These are phyloP conservation scores for Stenchaetothrips biformis DNA, from an alignment of 2,888 invertebrate genomes.

Conservation along the genomic window DNA sequence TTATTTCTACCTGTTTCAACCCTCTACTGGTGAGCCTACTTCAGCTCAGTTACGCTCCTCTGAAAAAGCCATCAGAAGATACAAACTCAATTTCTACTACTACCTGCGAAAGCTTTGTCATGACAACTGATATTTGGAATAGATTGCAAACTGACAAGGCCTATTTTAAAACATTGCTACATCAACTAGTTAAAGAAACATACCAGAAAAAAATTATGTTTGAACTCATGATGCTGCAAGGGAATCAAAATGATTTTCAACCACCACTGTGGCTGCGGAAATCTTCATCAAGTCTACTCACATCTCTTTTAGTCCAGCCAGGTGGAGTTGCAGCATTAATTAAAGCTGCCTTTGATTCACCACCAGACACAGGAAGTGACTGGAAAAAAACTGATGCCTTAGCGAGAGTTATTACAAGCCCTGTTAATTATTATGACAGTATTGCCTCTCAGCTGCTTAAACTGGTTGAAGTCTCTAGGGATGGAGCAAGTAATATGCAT, in stretches of 20 bases:
- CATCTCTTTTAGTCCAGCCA: conserved; percentile 53
- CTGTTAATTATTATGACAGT: conserved; percentile 39
- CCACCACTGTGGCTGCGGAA: conserved; percentile 60
- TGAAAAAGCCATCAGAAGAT: conserved; percentile 54
- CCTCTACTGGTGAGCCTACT: conserved; percentile 62
- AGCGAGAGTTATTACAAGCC: conserved; percentile 57
- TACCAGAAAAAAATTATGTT: conserved; percentile 60
- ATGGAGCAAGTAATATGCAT: conserved; percentile 27
- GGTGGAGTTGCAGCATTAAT: conserved; percentile 63
- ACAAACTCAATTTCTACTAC: not conserved
- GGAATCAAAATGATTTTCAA: conserved; percentile 38
- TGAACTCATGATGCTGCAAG: conserved; percentile 63
- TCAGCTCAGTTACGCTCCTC: conserved; percentile 62
- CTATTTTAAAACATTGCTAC: conserved; percentile 51
- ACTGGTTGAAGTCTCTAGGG: conserved; percentile 7
- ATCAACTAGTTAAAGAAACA: conserved; percentile 52
- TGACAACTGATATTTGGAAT: conserved; percentile 55
- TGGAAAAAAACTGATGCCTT: conserved; percentile 66
- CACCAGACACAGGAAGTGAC: conserved; percentile 55
- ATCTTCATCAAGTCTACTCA: conserved; percentile 57
- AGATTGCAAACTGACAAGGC: conserved; percentile 51
- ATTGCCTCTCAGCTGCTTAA: conserved; percentile 43
- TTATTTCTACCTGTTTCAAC: conserved; percentile 54
- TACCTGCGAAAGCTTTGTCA: conserved; percentile 45
- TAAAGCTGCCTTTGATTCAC: conserved; percentile 58